These are phyloP conservation scores for Philaethria dido DNA, from an alignment of 2,888 invertebrate species.

Conservation along the genomic window DNA sequence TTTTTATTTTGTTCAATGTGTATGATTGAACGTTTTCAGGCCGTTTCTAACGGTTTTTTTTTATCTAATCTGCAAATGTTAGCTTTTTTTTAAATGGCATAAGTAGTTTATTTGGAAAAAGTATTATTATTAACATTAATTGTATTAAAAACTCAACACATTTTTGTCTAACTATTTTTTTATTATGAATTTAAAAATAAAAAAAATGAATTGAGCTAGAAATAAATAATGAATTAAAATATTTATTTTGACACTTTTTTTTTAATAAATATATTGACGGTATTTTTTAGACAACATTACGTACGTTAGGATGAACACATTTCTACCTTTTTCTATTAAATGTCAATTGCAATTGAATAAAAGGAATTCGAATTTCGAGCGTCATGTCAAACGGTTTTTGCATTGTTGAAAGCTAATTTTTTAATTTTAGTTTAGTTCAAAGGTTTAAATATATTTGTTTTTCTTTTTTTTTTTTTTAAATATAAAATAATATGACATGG, in stretches of 20 bases:
- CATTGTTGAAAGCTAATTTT: background rate
- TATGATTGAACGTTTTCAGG: background rate
- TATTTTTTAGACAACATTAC: background rate
- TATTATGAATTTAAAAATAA: too few species aligned
- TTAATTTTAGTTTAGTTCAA: background rate
- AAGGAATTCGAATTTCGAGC: slow-evolving; percentile 11
- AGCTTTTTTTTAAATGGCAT: background rate
- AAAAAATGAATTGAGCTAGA: too few species aligned
- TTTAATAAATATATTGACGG: background rate
- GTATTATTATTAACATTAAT: too few species aligned
- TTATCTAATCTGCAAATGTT: slow-evolving; percentile 13
- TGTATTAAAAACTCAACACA: too few species aligned
- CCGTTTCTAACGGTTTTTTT: slow-evolving; percentile 31
- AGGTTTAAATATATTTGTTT: background rate
- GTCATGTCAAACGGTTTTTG: slow-evolving; percentile 20
- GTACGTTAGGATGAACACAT: background rate
- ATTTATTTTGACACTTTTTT: too few species aligned
- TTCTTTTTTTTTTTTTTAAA: too few species aligned
- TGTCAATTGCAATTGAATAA: slow-evolving; percentile 11
- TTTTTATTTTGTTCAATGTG: background rate
- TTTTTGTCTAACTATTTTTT: too few species aligned
- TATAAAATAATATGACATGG: slow-evolving; percentile 7
- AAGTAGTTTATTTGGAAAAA: background rate
- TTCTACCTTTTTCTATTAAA: slow-evolving; percentile 1
- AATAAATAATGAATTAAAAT: too few species aligned